Conservation (phyloP, 2,797 vertebrate species). For the Pseudochromis fuscus region DNA sequence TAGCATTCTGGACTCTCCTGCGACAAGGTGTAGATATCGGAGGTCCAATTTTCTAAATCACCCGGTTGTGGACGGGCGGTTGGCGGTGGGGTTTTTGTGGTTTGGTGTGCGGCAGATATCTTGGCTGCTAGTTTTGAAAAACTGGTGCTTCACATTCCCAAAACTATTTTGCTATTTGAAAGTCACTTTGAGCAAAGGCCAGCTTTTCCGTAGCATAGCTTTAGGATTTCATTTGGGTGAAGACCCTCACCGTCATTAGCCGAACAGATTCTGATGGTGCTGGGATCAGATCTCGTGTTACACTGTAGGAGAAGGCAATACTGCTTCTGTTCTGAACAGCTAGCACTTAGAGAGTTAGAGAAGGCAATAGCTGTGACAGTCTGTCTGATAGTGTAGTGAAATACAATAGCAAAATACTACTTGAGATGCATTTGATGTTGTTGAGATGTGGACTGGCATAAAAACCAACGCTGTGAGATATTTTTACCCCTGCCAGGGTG, state of each 20-base stretch:
- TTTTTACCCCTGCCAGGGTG: conserved; percentile 27
- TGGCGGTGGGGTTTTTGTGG: conserved; percentile 23
- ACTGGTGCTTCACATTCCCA: conserved; percentile 79
- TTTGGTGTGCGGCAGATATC: conserved; percentile 36
- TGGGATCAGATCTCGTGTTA: conserved; percentile 57
- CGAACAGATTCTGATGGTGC: conserved; percentile 39
- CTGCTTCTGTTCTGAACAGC: conserved; percentile 58
- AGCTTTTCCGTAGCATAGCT: conserved; percentile 79
- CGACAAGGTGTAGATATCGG: conserved; percentile 53
- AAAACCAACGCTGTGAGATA: conserved; percentile 18
- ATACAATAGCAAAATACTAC: conserved; percentile 50
- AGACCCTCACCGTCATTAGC: conserved; percentile 42
- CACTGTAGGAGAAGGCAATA: conserved; percentile 37
- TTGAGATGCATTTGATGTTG: conserved; percentile 58
- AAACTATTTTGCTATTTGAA: conserved; percentile 68
- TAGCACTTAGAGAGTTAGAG: conserved; percentile 49
- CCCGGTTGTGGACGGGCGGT: conserved; percentile 26
- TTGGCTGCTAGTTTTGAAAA: conserved; percentile 67
- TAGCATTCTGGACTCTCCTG: conserved; percentile 51
- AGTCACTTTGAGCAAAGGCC: conserved; percentile 68
- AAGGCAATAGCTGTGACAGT: conserved; percentile 28
- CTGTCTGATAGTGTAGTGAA: conserved; percentile 39
- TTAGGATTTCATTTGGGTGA: conserved; percentile 65
- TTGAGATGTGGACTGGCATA: conserved; percentile 35
- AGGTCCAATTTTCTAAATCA: conserved; percentile 62